phyloP scores from a whole-genome alignment of 1,140 invertebrate genomes.

The Phthorimaea operculella region DNA sequence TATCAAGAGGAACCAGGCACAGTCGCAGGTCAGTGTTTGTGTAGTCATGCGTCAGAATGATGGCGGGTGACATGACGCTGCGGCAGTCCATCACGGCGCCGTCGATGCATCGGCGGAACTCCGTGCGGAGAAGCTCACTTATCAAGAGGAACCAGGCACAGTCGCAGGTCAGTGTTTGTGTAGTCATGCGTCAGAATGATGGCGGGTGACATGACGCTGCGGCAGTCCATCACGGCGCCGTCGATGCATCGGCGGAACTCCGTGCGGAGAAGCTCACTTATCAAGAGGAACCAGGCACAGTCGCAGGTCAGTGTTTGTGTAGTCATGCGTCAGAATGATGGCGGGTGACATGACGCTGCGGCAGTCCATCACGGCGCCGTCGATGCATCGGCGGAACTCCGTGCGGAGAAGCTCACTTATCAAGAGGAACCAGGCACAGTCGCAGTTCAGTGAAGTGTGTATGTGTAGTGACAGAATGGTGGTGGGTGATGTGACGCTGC shows the following conservation, averaged over 20 bases:
- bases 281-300: constrained; percentile 49
- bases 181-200: too few relatives aligned
- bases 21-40: too few relatives aligned
- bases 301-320: constrained; percentile 33
- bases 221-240: too few relatives aligned
- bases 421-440: constrained; percentile 48
- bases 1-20: constrained; percentile 49
- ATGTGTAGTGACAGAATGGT: constrained; percentile 36
- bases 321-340: constrained; percentile 37
- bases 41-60: too few relatives aligned
- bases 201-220: too few relatives aligned
- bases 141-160: constrained; percentile 51
- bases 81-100: too few relatives aligned
- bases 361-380: constrained; percentile 62
- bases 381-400: constrained; percentile 59
- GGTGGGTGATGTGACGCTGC: constrained; percentile 62
- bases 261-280: constrained; percentile 55
- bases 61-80: too few relatives aligned
- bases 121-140: constrained; percentile 56
- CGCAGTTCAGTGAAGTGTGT: constrained; percentile 29
- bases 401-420: constrained; percentile 59
- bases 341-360: constrained; percentile 63
- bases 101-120: constrained; percentile 59
- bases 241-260: constrained; percentile 62
- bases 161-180: too few relatives aligned